Conservation (phyloP, 2,888 invertebrate genomes). For the Ceratothoa steindachneri region DNA sequence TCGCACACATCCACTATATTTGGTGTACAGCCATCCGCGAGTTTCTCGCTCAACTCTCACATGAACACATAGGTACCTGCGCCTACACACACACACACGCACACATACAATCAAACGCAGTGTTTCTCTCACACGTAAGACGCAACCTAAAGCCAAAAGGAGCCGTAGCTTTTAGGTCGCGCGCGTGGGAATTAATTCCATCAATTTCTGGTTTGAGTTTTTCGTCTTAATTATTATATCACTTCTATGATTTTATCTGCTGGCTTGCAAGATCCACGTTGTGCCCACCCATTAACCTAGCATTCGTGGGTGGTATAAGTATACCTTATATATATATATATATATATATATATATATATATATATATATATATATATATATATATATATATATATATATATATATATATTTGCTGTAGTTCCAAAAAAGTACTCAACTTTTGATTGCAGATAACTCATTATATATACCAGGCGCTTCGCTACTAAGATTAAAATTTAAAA, state of each 20-base stretch:
- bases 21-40: too few relatives aligned
- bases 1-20: too few relatives aligned
- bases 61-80: neutral
- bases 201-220: neutral
- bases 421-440: too few relatives aligned
- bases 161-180: neutral
- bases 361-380: neutral
- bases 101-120: neutral
- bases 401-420: neutral
- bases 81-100: neutral
- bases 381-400: neutral
- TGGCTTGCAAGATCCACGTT: neutral
- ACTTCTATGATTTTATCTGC: neutral
- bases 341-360: neutral
- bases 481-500: too few relatives aligned
- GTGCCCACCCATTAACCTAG: neutral
- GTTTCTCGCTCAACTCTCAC: too few relatives aligned
- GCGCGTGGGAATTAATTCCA: neutral
- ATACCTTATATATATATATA: neutral
- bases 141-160: too few relatives aligned
- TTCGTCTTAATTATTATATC: neutral
- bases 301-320: neutral
- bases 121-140: neutral
- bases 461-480: too few relatives aligned
- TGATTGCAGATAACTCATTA: too few relatives aligned